Evolutionary conservation across 2,888 invertebrate species (phyloP), one percentile per base, ranked within the genome.

Genomic region (Melieria omissa): DNA sequence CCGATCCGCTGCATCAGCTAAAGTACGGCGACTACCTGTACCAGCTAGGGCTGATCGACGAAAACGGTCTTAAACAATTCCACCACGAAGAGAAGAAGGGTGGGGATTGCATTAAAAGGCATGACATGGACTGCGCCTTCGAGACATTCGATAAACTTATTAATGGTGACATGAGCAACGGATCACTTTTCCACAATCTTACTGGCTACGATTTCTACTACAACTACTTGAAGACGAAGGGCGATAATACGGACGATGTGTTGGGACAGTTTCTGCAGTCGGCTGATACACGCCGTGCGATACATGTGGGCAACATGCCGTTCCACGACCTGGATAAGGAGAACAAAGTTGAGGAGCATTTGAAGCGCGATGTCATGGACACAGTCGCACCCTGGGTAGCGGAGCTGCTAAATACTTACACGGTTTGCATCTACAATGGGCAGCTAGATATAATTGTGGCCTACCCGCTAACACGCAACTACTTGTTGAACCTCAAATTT

Each of bases 371-470:
- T 85, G 89, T 96, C 0, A 93, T 96, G 93, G 91, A 94, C 81
- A 93, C 93, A 0, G 92, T 95, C 7, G 93, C 93, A 6, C 90
- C 90, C 0, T 92, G 92, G 90, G 88, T 95, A 70, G 88, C 90
- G 0, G 92, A 92, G 78, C 86, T 95, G 0, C 83, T 94, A 0
- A 88, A 91, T 52, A 86, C 91, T 78, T 84, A 82, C 58, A 82
- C 78, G 5, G 83, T 95, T 14, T 89, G 97, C 60, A 89, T 96
- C 73, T 97, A 97, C 85, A 96, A 92, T 83, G 97, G 97, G 0
- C 97, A 97, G 83, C 84, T 97, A 76, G 97, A 98, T 84, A 93
- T 97, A 12, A 95, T 97, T 75, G 94, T 96, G 0, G 95, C 96
- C 0, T 95, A 95, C 86, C 95, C 96, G 0, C 83, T 95, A 65